Evolutionary conservation across 2,888 invertebrate species (phyloP).

Genomic region (Caenorhabditis panamensis): DNA sequence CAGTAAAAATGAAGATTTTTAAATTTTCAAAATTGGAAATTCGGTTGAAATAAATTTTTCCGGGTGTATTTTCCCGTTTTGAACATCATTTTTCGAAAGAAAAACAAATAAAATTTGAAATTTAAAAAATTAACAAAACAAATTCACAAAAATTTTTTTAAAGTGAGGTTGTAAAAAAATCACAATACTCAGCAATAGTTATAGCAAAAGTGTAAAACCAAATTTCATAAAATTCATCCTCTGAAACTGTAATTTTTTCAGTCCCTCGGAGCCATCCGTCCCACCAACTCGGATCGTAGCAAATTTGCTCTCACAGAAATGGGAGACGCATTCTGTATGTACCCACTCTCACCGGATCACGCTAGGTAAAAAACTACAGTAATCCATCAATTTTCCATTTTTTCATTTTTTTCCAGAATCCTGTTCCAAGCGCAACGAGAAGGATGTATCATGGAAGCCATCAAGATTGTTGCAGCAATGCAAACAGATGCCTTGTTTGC

Average conservation of each 20-base stretch:
- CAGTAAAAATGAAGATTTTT: too few species aligned
- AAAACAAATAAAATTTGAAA: too few species aligned
- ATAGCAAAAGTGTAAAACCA: too few species aligned
- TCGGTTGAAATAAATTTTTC: too few species aligned
- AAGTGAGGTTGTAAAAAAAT: too few species aligned
- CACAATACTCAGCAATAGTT: too few species aligned
- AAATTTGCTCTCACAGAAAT: conserved; percentile 58
- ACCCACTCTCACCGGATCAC: conserved; percentile 67
- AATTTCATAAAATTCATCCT: background rate
- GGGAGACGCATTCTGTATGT: conserved; percentile 61
- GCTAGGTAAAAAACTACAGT: conserved; percentile 47
- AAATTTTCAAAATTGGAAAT: too few species aligned
- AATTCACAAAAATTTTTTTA: too few species aligned
- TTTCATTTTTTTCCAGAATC: conserved; percentile 62
- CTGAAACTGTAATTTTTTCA: conserved; percentile 23
- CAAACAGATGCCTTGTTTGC: conserved; percentile 91
- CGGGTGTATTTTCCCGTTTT: too few species aligned
- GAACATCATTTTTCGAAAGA: too few species aligned
- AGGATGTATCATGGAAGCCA: conserved; percentile 84
- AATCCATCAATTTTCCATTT: conserved; percentile 1
- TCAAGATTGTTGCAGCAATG: conserved; percentile 91
- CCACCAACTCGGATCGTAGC: conserved; percentile 29
- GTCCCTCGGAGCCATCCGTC: conserved; percentile 65
- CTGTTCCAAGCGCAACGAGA: conserved; percentile 64
- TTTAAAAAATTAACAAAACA: too few species aligned